Percentiles rank a stretch among this genome's conserved stretches.
Evolutionary conservation across 2,113 vertebrate species (phyloP).

Genomic region (Notarius quadriscutis): DNA sequence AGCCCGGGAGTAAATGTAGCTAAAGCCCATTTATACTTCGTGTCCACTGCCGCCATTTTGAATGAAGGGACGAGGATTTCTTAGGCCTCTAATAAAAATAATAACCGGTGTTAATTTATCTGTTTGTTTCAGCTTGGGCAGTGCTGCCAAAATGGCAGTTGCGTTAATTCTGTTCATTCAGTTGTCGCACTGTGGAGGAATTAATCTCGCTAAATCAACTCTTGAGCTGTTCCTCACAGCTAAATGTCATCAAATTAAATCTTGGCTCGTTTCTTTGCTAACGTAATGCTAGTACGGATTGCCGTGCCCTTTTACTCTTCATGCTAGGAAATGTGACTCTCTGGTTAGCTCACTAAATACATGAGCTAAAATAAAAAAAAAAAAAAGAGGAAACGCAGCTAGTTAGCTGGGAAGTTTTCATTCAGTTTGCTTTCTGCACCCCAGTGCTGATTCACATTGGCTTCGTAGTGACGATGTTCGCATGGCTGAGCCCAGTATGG

Average conservation of each 20-base stretch:
- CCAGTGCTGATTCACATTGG: background rate
- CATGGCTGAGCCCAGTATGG: background rate
- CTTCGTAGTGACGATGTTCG: background rate
- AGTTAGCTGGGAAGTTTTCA: background rate
- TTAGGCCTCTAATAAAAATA: conserved; percentile 35
- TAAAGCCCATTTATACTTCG: conserved; percentile 41
- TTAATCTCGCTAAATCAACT: background rate
- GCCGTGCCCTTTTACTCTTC: conserved; percentile 8
- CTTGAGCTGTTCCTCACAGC: background rate
- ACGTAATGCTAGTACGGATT: background rate
- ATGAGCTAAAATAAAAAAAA: background rate
- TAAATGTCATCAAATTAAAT: background rate
- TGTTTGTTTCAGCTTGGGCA: background rate
- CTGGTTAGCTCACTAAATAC: background rate
- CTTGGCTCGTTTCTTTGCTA: background rate
- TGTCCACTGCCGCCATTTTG: conserved; percentile 52
- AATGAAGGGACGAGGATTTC: conserved; percentile 35
- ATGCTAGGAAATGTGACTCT: conserved; percentile 21
- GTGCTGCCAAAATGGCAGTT: background rate
- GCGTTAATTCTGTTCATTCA: background rate
- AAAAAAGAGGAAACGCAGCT: background rate
- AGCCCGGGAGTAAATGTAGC: background rate
- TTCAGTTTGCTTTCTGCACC: background rate
- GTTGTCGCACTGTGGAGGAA: background rate
- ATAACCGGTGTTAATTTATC: background rate